Base-by-base conservation (phyloP, 2,113 vertebrate species). In the Gasterosteus aculeatus region DNA sequence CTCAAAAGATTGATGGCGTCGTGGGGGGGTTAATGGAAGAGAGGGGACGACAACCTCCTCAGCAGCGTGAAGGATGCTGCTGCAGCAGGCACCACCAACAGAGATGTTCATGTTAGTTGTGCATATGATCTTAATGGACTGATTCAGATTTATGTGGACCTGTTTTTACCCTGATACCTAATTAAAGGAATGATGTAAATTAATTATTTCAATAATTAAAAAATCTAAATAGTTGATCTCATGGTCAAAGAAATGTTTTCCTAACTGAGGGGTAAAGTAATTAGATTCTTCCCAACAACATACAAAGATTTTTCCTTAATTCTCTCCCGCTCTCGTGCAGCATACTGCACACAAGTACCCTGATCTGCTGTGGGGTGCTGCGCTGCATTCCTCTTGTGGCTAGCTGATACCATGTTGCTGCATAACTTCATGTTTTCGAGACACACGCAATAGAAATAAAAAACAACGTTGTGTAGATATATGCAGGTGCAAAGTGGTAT, bases 21-120 rank as follows among this genome's bases (percentile, higher is more conserved):
- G 79, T 78, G 46, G 63, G 81, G 22, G 22, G 78, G 77, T 80
- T 87, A 88, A 88, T 88, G 69, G 87, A 84, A 63, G 22, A 54
- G 53, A 29, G 22, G 31, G 56, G 56, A 74, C 71, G 69, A 54
- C 66, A 73, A 74, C 33, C 60, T 84, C 71, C 26, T 69, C 61
- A 60, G 80, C 81, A 69, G 29, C 64, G n/a, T 31, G 46, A 72
- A 62, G 57, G 56, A 16, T 60, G 85, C 77, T 56, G 57, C 47
- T 69, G 67, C 56, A 35, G 10, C 11, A 39, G 58, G 59, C 41
- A 1, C 18, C 38, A 60, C 12, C 22, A 47, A 74, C 65, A 77
- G 2, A 16, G 59, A 31, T 80, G 29, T 81, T 47, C 12, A 22
- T 39, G 35, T 14, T 53, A 22, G 18, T 3, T 12, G n/a, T 12